Conservation (phyloP, 2,888 invertebrate genomes). For the Pinctada fucata region DNA sequence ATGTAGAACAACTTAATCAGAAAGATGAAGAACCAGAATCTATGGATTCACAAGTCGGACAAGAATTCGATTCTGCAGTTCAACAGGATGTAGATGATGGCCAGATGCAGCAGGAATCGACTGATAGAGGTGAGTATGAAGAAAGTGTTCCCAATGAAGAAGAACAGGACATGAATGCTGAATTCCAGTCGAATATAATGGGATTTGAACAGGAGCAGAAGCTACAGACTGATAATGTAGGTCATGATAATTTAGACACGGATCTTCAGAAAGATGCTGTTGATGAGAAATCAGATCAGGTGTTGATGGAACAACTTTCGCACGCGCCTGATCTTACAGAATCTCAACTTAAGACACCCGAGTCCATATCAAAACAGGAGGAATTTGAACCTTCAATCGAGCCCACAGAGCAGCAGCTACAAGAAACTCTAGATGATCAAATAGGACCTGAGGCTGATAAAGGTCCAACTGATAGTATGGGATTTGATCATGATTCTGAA, state of each 20-base stretch:
- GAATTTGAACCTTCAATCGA: too few species aligned
- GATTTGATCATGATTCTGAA: background rate
- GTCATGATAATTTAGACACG: background rate
- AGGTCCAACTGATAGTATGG: background rate
- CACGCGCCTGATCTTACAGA: too few species aligned
- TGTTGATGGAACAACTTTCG: background rate
- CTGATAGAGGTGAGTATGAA: background rate
- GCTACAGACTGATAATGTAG: background rate
- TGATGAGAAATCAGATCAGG: conserved; percentile 4
- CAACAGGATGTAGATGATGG: background rate
- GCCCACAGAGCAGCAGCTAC: background rate
- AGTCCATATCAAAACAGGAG: too few species aligned
- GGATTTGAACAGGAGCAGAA: background rate
- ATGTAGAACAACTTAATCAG: too few species aligned
- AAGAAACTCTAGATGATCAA: background rate
- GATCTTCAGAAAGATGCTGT: background rate
- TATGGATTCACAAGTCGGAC: too few species aligned
- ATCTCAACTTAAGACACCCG: too few species aligned
- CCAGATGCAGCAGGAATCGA: background rate
- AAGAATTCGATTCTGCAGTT: too few species aligned
- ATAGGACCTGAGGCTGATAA: background rate
- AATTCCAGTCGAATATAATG: background rate
- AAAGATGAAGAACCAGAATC: too few species aligned
- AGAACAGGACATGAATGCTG: background rate
- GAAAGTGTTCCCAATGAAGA: background rate